Evolutionary conservation across 2,797 vertebrate genomes (phyloP), one percentile per base, ranked within the genome.

Genomic region (Gymnocypris eckloni): DNA sequence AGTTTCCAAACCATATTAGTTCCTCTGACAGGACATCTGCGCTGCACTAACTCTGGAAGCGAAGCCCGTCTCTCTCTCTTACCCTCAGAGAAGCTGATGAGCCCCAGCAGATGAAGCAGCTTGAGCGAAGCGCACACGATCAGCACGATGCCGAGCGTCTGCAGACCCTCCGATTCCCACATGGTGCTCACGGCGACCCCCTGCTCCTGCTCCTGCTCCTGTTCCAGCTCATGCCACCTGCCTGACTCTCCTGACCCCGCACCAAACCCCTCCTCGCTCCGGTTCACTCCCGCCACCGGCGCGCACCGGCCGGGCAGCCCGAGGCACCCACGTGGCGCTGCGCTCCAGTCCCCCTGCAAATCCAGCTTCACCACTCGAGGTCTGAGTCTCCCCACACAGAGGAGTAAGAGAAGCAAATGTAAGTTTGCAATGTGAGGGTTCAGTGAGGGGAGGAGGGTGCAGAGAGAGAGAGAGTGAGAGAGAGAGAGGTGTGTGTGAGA

Each of bases 21-120:
- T 25, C 56, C 50, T 13, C 48, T 41, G 79, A 76, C 18, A 28
- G 45, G 8, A 45, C 12, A 61, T 54, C 28, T 37, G 33, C 18
- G 2, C 25, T 18, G 72, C 45, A 50, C 48, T 10, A 28, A 75
- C 72, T 52, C 13, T 56, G 4, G 1, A 11, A 41, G 4, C 28
- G 52, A 56, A 86, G 28, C 61, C 4, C 61, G 5, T 10, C 33
- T 15, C 71, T 71, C 45, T 70, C 43, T 45, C 97, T 99, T 99
- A 99, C 98, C 98, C 97, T 99, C 97, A 4, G 98, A 97, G 96
- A 99, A 99, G 96, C 96, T 98, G 96, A 99, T 99, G 93, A 99
- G 96, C 92, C 98, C 98, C 92, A 99, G 96, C 90, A 99, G 93
- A 95, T 99, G 98, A 89, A 99, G 97, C 92, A 99, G 97, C 94